Evolutionary conservation across 2,888 invertebrate species (phyloP).

Genomic region (Lagria hirta): DNA sequence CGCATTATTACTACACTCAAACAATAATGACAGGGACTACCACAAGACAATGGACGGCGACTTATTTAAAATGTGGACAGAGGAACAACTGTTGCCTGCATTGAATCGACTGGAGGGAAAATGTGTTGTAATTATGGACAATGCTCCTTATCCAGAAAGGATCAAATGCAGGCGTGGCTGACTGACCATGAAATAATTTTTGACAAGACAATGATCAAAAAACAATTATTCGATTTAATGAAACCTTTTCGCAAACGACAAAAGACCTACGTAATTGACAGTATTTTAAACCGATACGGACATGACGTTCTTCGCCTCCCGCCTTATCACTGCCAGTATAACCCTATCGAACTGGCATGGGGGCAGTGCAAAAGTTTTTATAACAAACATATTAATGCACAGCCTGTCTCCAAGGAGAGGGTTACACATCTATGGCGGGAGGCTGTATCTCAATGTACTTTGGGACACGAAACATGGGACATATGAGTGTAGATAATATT

Average conservation of each 20-base stretch:
- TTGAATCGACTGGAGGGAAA: slow-evolving; percentile 10
- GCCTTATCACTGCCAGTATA: slow-evolving; percentile 18
- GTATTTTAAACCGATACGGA: slow-evolving; percentile 7
- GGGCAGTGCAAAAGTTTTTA: slow-evolving; percentile 12
- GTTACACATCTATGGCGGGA: too few species aligned
- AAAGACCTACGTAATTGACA: slow-evolving; percentile 13
- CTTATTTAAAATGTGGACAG: slow-evolving; percentile 57
- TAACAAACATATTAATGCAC: slow-evolving; percentile 17
- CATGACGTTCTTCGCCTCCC: slow-evolving; percentile 16
- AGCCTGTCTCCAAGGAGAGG: too few species aligned
- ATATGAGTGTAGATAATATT: too few species aligned
- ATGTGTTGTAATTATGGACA: slow-evolving; percentile 14
- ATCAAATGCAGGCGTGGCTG: slow-evolving; percentile 28
- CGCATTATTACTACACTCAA: slow-evolving; percentile 3
- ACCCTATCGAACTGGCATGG: slow-evolving; percentile 21
- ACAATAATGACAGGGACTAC: slow-evolving; percentile 12
- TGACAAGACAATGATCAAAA: slow-evolving; percentile 19
- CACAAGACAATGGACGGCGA: slow-evolving; percentile 50
- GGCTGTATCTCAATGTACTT: too few species aligned
- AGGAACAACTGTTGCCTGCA: slow-evolving; percentile 46
- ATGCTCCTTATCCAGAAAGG: slow-evolving; percentile 14
- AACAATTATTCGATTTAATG: slow-evolving; percentile 10
- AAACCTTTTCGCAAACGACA: slow-evolving; percentile 27
- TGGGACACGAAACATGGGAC: too few species aligned
- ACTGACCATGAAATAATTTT: slow-evolving; percentile 14